Conservation (phyloP, 2,888 invertebrate species). For the Rugalucina vietnamica region DNA sequence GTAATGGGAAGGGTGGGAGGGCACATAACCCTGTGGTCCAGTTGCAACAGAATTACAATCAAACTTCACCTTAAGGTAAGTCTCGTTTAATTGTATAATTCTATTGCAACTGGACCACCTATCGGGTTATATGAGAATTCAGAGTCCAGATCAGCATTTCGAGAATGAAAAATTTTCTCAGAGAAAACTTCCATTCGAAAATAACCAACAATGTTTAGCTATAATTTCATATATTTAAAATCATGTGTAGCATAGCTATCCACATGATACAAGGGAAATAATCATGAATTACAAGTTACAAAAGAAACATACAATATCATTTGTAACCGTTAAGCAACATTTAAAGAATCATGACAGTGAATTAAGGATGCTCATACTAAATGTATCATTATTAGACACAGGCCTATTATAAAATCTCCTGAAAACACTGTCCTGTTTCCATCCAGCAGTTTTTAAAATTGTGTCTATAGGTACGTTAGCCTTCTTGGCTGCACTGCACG, state of each 20-base stretch:
- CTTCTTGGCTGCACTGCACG: conserved; percentile 9
- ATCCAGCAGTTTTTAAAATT: conserved; percentile 47
- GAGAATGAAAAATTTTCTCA: background rate
- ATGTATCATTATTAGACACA: background rate
- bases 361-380: too few species aligned
- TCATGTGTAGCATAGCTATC: conserved; percentile 2
- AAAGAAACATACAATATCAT: too few species aligned
- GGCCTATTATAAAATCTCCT: conserved; percentile 12
- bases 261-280: background rate
- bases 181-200: background rate
- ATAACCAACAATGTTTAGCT: background rate
- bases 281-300: too few species aligned
- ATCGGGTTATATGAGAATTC: conserved; percentile 14
- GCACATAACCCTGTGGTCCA: conserved; percentile 16
- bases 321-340: too few species aligned
- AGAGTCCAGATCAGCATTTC: conserved; percentile 16
- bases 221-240: background rate
- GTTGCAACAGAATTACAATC: conserved; percentile 11
- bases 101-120: conserved; percentile 1
- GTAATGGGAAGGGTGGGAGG: too few species aligned
- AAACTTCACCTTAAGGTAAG: too few species aligned
- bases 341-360: too few species aligned
- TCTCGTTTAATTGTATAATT: background rate
- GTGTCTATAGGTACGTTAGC: conserved; percentile 29
- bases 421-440: conserved; percentile 18